These are phyloP conservation scores for Drosophila emarginata DNA, from an alignment of 2,888 invertebrate species.

Conservation along the genomic window DNA sequence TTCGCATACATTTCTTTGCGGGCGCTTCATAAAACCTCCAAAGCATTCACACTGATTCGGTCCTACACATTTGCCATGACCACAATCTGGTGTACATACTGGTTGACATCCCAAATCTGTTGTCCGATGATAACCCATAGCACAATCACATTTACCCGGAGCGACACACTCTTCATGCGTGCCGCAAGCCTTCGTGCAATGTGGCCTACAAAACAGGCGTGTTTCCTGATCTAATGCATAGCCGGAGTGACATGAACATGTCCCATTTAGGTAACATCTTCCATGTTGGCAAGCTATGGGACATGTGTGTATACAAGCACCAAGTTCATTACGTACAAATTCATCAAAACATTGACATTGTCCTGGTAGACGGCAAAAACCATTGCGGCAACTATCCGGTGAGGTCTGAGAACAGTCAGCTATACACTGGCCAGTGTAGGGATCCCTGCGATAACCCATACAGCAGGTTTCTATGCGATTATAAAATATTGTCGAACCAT, in stretches of 20 bases:
- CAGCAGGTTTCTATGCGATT: constrained; percentile 88
- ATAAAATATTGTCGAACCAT: constrained; percentile 80
- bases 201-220: constrained; percentile 78
- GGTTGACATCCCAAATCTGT: constrained; percentile 78
- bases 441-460: constrained; percentile 86
- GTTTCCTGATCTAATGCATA: constrained; percentile 77
- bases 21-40: constrained; percentile 81
- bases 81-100: constrained; percentile 79
- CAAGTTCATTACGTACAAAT: constrained; percentile 75
- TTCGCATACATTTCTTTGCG: constrained; percentile 76
- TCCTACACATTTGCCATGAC: constrained; percentile 78
- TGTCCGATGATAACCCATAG: constrained; percentile 72
- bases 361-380: constrained; percentile 82
- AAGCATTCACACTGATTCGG: constrained; percentile 80
- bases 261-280: constrained; percentile 84
- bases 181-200: constrained; percentile 80
- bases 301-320: constrained; percentile 86
- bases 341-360: constrained; percentile 80
- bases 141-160: constrained; percentile 72
- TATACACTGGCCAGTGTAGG: constrained; percentile 82
- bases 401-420: constrained; percentile 80
- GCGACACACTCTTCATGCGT: constrained; percentile 73
- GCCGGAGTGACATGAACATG: constrained; percentile 85
- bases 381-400: constrained; percentile 83
- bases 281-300: constrained; percentile 88